Conservation (phyloP, 2,113 vertebrate genomes). For the Puffinus mauretanicus region DNA sequence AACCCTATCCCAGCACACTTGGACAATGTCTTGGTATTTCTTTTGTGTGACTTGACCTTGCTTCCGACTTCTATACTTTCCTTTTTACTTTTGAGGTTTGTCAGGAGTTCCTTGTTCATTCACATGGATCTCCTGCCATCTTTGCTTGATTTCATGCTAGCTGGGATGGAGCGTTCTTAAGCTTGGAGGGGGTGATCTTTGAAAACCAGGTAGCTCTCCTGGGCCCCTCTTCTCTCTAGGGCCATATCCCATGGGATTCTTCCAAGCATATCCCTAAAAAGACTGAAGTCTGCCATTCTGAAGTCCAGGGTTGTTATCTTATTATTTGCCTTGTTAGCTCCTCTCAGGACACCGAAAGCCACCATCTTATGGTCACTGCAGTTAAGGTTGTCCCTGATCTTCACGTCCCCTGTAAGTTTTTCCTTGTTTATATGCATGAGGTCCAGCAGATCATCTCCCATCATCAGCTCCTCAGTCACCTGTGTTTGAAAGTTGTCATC, state of each 20-base stretch:
- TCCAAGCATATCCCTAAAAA: not conserved
- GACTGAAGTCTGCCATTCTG: not conserved
- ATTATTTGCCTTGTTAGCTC: not conserved
- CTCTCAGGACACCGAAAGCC: not conserved
- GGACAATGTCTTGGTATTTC: not conserved
- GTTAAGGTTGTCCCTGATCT: not conserved
- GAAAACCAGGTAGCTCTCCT: not conserved
- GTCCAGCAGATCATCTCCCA: not conserved
- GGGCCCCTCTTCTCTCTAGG: accelerated
- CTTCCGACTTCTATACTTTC: not conserved
- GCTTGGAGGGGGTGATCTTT: not conserved
- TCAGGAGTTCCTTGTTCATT: not conserved
- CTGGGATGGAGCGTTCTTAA: not conserved
- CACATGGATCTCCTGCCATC: not conserved
- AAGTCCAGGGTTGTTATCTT: not conserved
- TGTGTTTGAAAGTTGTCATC: not conserved
- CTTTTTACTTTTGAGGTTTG: not conserved
- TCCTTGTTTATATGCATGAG: not conserved
- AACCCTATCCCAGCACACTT: too few relatives aligned
- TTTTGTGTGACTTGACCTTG: not conserved
- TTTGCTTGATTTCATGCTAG: not conserved
- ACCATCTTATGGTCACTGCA: too few relatives aligned
- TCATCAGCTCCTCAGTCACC: not conserved
- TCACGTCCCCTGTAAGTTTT: not conserved
- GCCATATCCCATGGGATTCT: not conserved